Percentiles rank a stretch among this genome's conserved stretches.
Conservation (phyloP, 2,113 vertebrate species). For the Odocoileus virginianus region DNA sequence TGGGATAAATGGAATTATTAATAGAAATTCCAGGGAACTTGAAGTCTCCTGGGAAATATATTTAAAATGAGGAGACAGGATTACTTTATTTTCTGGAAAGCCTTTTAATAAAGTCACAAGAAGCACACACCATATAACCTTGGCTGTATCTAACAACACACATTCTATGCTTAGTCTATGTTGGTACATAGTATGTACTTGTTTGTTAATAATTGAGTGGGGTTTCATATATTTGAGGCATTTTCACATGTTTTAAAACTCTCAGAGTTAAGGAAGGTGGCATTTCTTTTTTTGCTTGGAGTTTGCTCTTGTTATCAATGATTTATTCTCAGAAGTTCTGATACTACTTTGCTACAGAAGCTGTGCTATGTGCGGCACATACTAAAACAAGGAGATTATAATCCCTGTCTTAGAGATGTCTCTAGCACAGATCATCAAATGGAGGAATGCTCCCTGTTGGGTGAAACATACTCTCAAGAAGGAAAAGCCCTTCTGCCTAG, state of each 20-base stretch:
- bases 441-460: not conserved
- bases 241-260: not conserved
- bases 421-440: not conserved
- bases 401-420: not conserved
- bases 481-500: not conserved
- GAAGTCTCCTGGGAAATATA: constrained; percentile 61
- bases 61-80: constrained; percentile 58
- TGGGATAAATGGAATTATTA: constrained; percentile 74
- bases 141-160: not conserved
- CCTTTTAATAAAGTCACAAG: constrained; percentile 24
- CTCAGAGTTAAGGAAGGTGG: not conserved
- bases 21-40: constrained; percentile 74
- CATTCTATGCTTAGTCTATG: not conserved
- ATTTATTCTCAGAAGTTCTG: not conserved
- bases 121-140: not conserved
- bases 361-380: not conserved
- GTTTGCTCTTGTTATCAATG: not conserved
- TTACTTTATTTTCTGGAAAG: constrained; percentile 55
- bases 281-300: not conserved
- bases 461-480: not conserved
- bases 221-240: not conserved
- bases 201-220: not conserved
- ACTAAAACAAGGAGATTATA: not conserved
- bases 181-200: not conserved
- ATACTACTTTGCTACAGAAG: not conserved